phyloP scores from a whole-genome alignment of 2,113 vertebrate genomes.

The Gymnobelideus leadbeateri region DNA sequence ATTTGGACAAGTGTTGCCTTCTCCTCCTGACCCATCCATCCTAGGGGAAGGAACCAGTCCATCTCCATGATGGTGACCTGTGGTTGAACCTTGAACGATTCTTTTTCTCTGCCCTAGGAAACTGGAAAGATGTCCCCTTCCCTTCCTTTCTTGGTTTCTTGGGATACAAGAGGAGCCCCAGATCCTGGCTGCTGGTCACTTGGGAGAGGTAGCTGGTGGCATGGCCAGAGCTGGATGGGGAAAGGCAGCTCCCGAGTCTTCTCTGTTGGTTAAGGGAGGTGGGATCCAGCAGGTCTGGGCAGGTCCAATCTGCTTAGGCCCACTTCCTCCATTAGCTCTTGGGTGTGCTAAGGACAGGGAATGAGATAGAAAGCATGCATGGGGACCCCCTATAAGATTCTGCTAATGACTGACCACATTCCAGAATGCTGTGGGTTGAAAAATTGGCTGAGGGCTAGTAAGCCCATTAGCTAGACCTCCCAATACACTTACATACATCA shows the following conservation, averaged over 20 bases:
- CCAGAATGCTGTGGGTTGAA: conserved; percentile 56
- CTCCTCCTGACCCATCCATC: neutral
- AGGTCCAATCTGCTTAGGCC: conserved; percentile 58
- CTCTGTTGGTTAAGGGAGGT: conserved; percentile 30
- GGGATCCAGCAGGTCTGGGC: conserved; percentile 63
- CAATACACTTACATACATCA: conserved; percentile 75
- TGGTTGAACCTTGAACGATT: conserved; percentile 72
- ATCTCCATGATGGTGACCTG: conserved; percentile 62
- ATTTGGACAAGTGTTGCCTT: neutral
- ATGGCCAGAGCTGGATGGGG: neutral
- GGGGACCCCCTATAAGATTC: conserved; percentile 69
- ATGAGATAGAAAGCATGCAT: conserved; percentile 43
- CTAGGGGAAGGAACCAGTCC: conserved; percentile 25
- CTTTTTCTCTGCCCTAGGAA: conserved; percentile 66
- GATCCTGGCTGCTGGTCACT: neutral
- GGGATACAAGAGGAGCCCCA: conserved; percentile 53
- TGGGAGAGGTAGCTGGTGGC: neutral
- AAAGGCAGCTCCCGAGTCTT: neutral
- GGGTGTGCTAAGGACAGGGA: conserved; percentile 55
- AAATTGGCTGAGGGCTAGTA: conserved; percentile 76
- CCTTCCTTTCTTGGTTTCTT: conserved; percentile 10
- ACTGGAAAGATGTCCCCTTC: conserved; percentile 43
- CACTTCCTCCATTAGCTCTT: conserved; percentile 34
- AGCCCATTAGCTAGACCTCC: conserved; percentile 80
- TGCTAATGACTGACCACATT: conserved; percentile 77